Base-by-base conservation (phyloP, 2,113 vertebrate genomes). In the Xiphophorus hellerii region DNA sequence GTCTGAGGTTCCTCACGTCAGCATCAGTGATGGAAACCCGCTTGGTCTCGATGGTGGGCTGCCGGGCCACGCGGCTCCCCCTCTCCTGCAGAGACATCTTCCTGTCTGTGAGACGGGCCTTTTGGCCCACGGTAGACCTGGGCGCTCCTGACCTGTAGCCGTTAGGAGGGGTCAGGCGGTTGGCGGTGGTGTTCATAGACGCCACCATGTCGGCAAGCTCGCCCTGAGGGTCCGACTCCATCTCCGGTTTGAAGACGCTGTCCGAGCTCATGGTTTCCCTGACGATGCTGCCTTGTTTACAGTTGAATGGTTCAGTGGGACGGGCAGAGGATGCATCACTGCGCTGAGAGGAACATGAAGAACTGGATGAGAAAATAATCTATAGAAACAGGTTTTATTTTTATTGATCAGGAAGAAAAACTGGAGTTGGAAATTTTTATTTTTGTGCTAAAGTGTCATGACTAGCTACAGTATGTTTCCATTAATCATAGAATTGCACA, bases 11-110 rank as follows among this genome's bases (percentile, higher is more conserved):
- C 0, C 82, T 92, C 87, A 99, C 97, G 89, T 97, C 96, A 11
- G 93, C 87, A 1, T 96, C 96, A 0, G 97, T 97, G 90, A 98
- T 96, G 81, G 97, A 97, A 84, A 99, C 96, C 0, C 90, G 95
- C 62, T 97, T 95, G 78, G 97, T 99, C 91, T 99, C 97, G 2
- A 98, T 96, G 0, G 97, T 98, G 8, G 95, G 97, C 84, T 96
- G 94, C 71, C 97, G 92, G 81, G 94, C 83, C 3, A 94, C 84
- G 3, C 96, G 90, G 63, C 90, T 94, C 65, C 95, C 94, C 37
- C 92, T 93, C 82, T 99, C 97, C 88, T 98, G 98, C 77, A 99
- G 95, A 1, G 98, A 99, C 75, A 97, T 31, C 92, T 98, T 99
- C 88, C 98, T 95, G 75, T 93, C 93, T 0, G 96, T 95, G 2